Evolutionary conservation across 1,140 invertebrate genomes (phyloP), one percentile per base, ranked within the genome.

Genomic region (Gonatopus flavifemur): DNA sequence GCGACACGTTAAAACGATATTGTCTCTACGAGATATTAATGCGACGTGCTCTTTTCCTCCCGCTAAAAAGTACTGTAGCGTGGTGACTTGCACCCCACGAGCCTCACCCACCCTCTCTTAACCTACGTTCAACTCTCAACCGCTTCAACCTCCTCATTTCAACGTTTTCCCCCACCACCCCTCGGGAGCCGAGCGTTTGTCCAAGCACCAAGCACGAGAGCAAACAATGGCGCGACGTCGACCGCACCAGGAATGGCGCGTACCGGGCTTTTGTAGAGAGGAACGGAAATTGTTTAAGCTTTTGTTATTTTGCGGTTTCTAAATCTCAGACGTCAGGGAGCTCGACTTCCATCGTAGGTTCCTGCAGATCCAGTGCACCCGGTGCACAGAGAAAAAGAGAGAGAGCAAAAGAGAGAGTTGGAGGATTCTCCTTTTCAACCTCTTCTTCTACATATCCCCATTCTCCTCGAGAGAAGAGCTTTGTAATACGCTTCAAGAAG

Each of bases 241-340:
- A 37, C 49, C 44, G 40, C 48, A 31, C 40, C 30, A 51, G 44
- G 64, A 54, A 52, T 52, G 52, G 59, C 53, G 32, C 31, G 32
- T 19, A 39, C 16, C 25, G 25, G 33, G 58, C 64, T 67, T 67
- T 61, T 70, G 62, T 67, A 49, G 39, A n/a, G n/a, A n/a, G n/a
- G n/a, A 49, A 44, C 62, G 62, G 58, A 66, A 69, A 71, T 69
- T 67, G 64, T 69, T 69, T 64, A 55, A 69, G 64, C 64, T 66
- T 70, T 72, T 67, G 66, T 69, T 61, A 67, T 70, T 67, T 70
- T 67, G 60, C 49, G 67, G 69, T 63, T 69, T 67, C 66, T 59
- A 63, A 70, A 67, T 71, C 66, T 69, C 66, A 67, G 64, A 66
- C 59, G 59, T 68, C 64, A 63, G 47, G 18, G 30, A 19, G 18